Base-by-base conservation (phyloP, 1,140 invertebrate genomes). In the Temnothorax curvispinosus region DNA sequence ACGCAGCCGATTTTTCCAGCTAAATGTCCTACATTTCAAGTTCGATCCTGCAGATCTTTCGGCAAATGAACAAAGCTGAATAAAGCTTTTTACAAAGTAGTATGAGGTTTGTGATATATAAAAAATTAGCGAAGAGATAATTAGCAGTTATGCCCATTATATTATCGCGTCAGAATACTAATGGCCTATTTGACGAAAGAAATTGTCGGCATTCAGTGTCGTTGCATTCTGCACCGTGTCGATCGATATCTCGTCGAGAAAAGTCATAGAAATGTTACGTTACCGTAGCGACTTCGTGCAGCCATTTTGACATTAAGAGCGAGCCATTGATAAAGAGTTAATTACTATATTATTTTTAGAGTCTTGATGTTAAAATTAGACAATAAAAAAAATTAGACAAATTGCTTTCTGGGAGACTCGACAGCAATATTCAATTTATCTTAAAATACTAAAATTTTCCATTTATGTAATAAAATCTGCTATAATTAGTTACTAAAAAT, bases 201-300 rank as follows among this genome's bases (percentile, higher is more conserved):
- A 64, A 64, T 35, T 27, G 74, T 35, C n/a, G 27, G 52, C 50
- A 58, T 32, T 27, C 27, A 1, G 60, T 75, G 74, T 74, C 74
- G 69, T 87, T 77, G 65, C 64, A 71, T 58, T 81, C 62, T 44
- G 35, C 69, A 87, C 21, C 50, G 47, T 27, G 44, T 52, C 82
- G 71, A 85, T 85, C 72, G 82, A 77, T 85, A 77, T 65, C 58
- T 80, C 62, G 74, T 80, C 62, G 74, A 27, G 41, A 85, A 85
- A 80, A 85, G 75, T 44, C 74, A 85, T 77, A 74, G 74, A 80
- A 85, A 85, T 82, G 80, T 82, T 81, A 82, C 78, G 78, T 72
- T 82, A 71, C 41, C 69, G 67, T 74, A 74, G 52, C 41, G 52
- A 82, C 80, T 82, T 32, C 47, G 38, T 58, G 8, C 65, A 54